Base-by-base conservation (phyloP, 2,113 vertebrate genomes). In the Phoenicopterus ruber region DNA sequence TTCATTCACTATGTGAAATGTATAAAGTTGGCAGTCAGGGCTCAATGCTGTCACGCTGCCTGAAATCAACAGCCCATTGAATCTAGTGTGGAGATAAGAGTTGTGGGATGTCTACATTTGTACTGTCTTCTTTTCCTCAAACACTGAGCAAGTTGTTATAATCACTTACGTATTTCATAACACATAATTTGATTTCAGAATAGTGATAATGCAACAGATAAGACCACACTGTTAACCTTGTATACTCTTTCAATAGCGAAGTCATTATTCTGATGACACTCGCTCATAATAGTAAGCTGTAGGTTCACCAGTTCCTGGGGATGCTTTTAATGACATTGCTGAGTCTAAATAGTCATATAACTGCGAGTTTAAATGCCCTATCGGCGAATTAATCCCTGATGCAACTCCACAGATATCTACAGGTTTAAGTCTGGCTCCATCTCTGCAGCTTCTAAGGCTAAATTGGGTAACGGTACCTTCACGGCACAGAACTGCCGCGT, bases 181-280 rank as follows among this genome's bases (percentile, higher is more conserved):
- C 22, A 67, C 11, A 0, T 6, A 2, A 17, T 11, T 77, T 57
- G 25, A 54, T 93, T 92, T 70, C 42, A 55, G 61, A 36, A 47
- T 11, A 71, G 47, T 3, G 38, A 26, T 18, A 44, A 31, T 7
- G 21, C 18, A n/a, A 17, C 44, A 73, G 49, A 16, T 40, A 17
- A 71, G 24, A 55, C 4, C 29, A 42, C 16, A 4, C 7, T 38
- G 52, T 24, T 70, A 42, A 52, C 21, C 40, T 26, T 1, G 0
- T 10, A 19, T 24, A 19, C 29, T 29, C 4, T 21, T 69, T 67
- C 55, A 50, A 3, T 4, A 82, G 25, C 14, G 44, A 74, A 86
- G 36, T 32, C 10, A 1, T n/a, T 47, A 40, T 40, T 74, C 36
- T 14, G 11, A 0, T 19, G 34, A 36, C 29, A 46, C n/a, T 80